Evolutionary conservation across 2,797 vertebrate genomes (phyloP), one percentile per base, ranked within the genome.

Genomic region (Hyperoplus immaculatus): DNA sequence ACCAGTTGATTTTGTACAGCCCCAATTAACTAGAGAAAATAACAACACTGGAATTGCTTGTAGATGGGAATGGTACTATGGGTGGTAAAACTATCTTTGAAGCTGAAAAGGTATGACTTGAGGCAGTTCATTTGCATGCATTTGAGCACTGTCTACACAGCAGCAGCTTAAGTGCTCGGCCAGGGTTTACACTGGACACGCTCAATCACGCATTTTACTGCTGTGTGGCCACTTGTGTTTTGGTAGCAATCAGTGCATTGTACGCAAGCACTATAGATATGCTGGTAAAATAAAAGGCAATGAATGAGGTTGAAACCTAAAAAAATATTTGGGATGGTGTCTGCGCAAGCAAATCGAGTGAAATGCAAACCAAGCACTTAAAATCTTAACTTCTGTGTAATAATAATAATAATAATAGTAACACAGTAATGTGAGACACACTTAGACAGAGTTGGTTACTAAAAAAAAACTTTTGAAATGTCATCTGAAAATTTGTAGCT

Each of bases 211-310:
- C 47, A 29, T 29, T 2, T 29, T 12, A 21, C 41, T 70, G 51
- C 55, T 55, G 18, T 66, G 18, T 74, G 13, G 56, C 59, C 29
- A 42, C 12, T 4, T 8, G 5, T 51, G 21, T 76, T 62, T 69
- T 47, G 12, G 18, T 16, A 45, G 56, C 55, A 39, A 29, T 49
- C 41, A 3, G 13, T 50, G 4, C 10, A 4, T 18, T 43, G 6
- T 50, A 50, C 2, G 6, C 11, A 62, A 68, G 21, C 16, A 16
- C 4, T 64, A 21, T 39, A 29, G 38, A 13, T n/a, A 21, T 0
- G 0, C 11, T 38, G 0, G 5, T 43, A 18, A 53, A 59, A 39
- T 41, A 16, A 49, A 16, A 59, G 21, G 51, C 50, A 66, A 42
- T 49, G 12, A 14, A 36, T 42, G 29, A 29, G 29, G 29, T 42